Base-by-base conservation (phyloP, 1,140 invertebrate genomes). In the Lerema accius region DNA sequence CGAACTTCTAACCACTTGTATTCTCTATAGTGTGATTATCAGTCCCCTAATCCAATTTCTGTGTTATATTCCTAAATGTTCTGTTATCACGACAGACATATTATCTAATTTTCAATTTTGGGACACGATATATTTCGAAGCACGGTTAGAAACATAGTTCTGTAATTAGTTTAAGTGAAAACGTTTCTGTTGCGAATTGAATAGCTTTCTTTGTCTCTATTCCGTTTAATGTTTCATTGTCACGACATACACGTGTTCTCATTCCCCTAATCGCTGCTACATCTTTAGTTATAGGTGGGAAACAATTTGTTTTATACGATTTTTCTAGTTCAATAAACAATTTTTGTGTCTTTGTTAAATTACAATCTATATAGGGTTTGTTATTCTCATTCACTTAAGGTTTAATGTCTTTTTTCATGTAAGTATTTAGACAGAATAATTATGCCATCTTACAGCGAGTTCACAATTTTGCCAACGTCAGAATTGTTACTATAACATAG, bases 221-320 rank as follows among this genome's bases (percentile, higher is more conserved):
- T 40, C 32, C 39, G 35, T 53, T 53, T 53, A 53, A 53, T 53
- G 50, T 16, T 14, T 19, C 10, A 11, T 13, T 53, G 50, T 40
- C 50, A 53, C 50, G 50, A 53, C 6, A 53, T 23, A 23, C 37
- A 53, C 37, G 19, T 53, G 37, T 40, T 53, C 16, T 37, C 39
- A 53, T 40, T 53, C 39, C 50, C 50, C 17, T 49, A 49, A 49
- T 49, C 46, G 26, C 17, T 23, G 16, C 46, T 28, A 32, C 23
- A 49, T 28, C 46, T 49, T 32, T 49, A 28, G 19, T 49, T 49
- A 32, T 49, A 28, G 46, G 46, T 28, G 9, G 9, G 7, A 32
- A 49, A 49, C 26, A 42, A 39, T 42, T 55, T 55, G 39, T 19
- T 55, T 28, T n/a, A 28, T 39, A 4, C 28, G 7, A 10, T 32